Percentiles rank a stretch among this genome's conserved stretches.
phyloP scores from a whole-genome alignment of 2,888 invertebrate species.

The Xestia sexstrigata region DNA sequence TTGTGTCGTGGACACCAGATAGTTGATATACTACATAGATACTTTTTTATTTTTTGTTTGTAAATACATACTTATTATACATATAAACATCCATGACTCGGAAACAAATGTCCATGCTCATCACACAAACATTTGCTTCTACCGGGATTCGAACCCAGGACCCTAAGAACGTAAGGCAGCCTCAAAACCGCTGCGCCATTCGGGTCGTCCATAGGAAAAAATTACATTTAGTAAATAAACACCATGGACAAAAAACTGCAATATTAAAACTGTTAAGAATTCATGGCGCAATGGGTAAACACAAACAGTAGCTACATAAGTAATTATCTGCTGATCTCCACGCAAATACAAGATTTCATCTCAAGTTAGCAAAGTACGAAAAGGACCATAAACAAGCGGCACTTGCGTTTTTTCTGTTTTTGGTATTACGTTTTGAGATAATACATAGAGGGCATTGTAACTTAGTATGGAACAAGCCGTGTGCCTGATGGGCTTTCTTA shows the following conservation, averaged over 20 bases:
- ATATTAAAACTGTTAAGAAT: conserved; percentile 18
- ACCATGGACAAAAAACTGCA: not conserved
- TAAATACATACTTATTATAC: too few relatives aligned
- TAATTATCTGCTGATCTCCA: conserved; percentile 46
- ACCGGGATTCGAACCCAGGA: too few relatives aligned
- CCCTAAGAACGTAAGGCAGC: too few relatives aligned
- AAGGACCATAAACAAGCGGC: conserved; percentile 2
- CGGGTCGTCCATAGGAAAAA: too few relatives aligned
- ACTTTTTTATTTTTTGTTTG: too few relatives aligned
- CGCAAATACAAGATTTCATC: conserved; percentile 42
- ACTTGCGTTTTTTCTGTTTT: not conserved
- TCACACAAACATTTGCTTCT: too few relatives aligned
- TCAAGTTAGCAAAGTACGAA: conserved; percentile 23
- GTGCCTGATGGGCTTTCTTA: not conserved
- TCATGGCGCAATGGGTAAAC: conserved; percentile 9
- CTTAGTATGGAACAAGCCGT: not conserved
- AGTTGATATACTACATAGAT: too few relatives aligned
- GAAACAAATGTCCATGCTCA: too few relatives aligned
- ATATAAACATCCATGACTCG: too few relatives aligned
- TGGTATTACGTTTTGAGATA: not conserved
- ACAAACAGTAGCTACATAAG: conserved; percentile 39
- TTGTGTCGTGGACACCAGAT: too few relatives aligned
- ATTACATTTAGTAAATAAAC: not conserved
- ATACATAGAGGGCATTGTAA: not conserved
- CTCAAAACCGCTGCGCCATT: too few relatives aligned